Evolutionary conservation across 2,797 vertebrate genomes (phyloP), one percentile per base, ranked within the genome.

Genomic region (Takifugu rubripes): DNA sequence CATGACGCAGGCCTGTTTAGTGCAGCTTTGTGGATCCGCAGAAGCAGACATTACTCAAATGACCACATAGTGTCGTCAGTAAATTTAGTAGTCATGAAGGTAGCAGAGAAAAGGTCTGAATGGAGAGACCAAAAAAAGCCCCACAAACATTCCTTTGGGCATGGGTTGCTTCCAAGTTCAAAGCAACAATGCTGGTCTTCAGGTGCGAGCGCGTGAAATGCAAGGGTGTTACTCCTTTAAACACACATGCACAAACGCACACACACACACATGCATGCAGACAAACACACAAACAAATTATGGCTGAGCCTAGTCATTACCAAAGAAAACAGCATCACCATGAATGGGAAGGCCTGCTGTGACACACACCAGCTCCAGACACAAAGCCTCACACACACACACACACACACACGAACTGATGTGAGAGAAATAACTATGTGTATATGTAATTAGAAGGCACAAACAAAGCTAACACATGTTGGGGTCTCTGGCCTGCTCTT

Each of bases 381-480:
- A 83, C 66, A 82, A 74, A 78, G 67, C 61, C 29, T 49, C 59
- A 70, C 33, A 60, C 68, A 65, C 21, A 63, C 58, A 54, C 26
- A 42, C 54, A 54, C 43, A 45, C 43, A 45, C 16, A 5, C 17
- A 45, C 16, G 17, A 2, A 45, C 43, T n/a, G 4, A 45, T 61
- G 68, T 64, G 50, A 71, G 60, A 81, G 33, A 74, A 88, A 88
- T 82, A 83, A 81, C 83, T 77, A 83, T 70, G 84, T 85, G 79
- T 79, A 81, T 82, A 75, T 81, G 72, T 85, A 88, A 88, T 90
- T 89, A 89, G 74, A 87, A 84, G 81, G 79, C 73, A 75, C 77
- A 77, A 88, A 87, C 75, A 86, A 83, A 74, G 71, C 73, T 69
- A 88, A 85, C 81, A 84, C 77, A 88, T 90, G 85, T 83, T 89